phyloP scores from a whole-genome alignment of 2,888 invertebrate genomes.

The Caenorhabditis auriculariae region DNA sequence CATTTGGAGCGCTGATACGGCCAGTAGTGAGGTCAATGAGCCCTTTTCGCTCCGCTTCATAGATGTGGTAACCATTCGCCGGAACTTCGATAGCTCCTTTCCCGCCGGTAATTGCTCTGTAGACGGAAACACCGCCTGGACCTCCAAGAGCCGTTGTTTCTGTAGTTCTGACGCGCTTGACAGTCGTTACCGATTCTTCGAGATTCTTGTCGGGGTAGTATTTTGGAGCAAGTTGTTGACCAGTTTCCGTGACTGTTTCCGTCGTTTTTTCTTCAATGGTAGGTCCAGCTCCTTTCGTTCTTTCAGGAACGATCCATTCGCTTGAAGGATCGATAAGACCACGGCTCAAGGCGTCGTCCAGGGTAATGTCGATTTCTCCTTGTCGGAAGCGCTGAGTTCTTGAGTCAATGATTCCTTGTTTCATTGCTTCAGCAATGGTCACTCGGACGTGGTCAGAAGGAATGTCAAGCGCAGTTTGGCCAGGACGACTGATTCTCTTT shows the following conservation, averaged over 20 bases:
- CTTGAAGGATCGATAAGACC: conserved; percentile 62
- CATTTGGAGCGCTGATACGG: conserved; percentile 81
- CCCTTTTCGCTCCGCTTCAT: conserved; percentile 80
- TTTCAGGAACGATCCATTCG: conserved; percentile 64
- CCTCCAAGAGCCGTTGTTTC: conserved; percentile 62
- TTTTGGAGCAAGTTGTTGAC: conserved; percentile 63
- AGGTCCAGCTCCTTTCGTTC: conserved; percentile 54
- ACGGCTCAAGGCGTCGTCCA: conserved; percentile 64
- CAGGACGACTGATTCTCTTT: conserved; percentile 78
- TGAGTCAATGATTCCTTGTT: conserved; percentile 77
- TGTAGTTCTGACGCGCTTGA: conserved; percentile 60
- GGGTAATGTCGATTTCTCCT: conserved; percentile 70
- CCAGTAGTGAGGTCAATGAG: conserved; percentile 82
- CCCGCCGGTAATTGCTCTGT: conserved; percentile 63
- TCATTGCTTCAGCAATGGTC: conserved; percentile 78
- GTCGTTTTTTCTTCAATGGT: conserved; percentile 63
- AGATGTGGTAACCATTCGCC: conserved; percentile 79
- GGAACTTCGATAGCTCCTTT: conserved; percentile 74
- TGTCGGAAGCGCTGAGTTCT: conserved; percentile 63
- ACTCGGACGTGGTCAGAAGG: conserved; percentile 69
- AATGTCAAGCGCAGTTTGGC: conserved; percentile 60
- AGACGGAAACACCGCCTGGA: conserved; percentile 55
- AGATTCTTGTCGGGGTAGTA: conserved; percentile 57
- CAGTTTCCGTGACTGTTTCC: conserved; percentile 62
- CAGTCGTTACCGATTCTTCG: conserved; percentile 63